phyloP scores from a whole-genome alignment of 1,140 invertebrate genomes.

The Cydia fagiglandana region DNA sequence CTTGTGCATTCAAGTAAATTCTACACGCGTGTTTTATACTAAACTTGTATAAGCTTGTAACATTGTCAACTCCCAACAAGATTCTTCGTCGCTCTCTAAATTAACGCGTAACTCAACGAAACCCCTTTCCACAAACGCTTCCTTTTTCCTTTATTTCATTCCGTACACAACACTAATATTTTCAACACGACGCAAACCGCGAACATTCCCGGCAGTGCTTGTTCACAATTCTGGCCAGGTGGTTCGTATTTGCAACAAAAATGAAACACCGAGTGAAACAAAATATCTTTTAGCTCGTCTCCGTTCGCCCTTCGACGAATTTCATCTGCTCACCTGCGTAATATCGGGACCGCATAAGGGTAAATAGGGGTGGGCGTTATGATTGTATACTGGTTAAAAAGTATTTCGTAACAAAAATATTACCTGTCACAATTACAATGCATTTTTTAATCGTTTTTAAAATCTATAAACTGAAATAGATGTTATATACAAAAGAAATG shows the following conservation, averaged over 20 bases:
- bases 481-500: too few species aligned
- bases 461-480: too few species aligned
- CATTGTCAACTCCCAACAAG: conserved; percentile 1
- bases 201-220: conserved; percentile 2
- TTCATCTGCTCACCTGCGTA: conserved; percentile 29
- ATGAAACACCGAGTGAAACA: conserved; percentile 26
- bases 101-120: neutral
- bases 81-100: neutral
- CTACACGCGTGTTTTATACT: neutral
- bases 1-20: neutral
- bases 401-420: neutral
- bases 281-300: conserved; percentile 28
- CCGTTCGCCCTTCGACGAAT: conserved; percentile 20
- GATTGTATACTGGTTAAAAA: neutral
- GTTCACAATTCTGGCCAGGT: conserved; percentile 26
- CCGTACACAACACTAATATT: conserved; percentile 10
- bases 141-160: neutral
- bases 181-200: neutral
- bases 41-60: neutral
- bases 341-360: conserved; percentile 11
- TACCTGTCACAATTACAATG: too few species aligned
- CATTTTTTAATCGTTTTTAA: too few species aligned
- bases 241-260: conserved; percentile 25
- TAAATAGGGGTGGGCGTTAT: neutral
- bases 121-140: neutral